phyloP scores from a whole-genome alignment of 2,888 invertebrate genomes.

The Galeruca laticollis region DNA sequence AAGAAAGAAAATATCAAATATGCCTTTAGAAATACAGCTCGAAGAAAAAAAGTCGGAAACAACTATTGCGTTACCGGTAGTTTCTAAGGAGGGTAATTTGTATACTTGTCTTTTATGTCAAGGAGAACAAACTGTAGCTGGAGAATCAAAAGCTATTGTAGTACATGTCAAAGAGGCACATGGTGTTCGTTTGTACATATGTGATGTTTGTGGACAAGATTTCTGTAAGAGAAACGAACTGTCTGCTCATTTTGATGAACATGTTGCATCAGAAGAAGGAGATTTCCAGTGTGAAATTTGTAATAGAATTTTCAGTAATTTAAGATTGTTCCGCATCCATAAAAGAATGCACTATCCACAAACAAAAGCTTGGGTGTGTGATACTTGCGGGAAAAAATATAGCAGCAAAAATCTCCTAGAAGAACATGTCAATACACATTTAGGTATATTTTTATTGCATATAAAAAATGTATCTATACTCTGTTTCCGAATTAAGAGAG shows the following conservation, averaged over 20 bases:
- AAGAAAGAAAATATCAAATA: conserved; percentile 51
- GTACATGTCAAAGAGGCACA: conserved; percentile 68
- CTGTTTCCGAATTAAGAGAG: too few species aligned
- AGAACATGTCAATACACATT: conserved; percentile 81
- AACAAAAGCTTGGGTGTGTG: conserved; percentile 75
- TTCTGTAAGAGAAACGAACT: conserved; percentile 75
- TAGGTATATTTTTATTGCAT: conserved; percentile 49
- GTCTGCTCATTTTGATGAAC: conserved; percentile 74
- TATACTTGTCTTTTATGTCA: conserved; percentile 72
- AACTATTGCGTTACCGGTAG: conserved; percentile 49
- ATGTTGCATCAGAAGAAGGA: conserved; percentile 73
- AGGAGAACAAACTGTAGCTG: conserved; percentile 63
- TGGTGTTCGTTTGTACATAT: conserved; percentile 65
- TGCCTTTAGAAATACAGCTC: conserved; percentile 13
- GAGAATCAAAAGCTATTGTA: conserved; percentile 73
- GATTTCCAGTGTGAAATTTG: conserved; percentile 76
- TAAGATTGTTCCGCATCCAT: conserved; percentile 73
- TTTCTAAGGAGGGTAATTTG: conserved; percentile 61
- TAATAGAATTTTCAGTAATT: conserved; percentile 72
- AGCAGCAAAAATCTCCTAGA: conserved; percentile 76
- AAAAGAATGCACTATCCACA: conserved; percentile 74
- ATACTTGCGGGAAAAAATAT: conserved; percentile 76
- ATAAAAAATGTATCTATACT: background rate
- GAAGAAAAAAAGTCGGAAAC: conserved; percentile 45
- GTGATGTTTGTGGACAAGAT: conserved; percentile 76